Conservation (phyloP, 1,140 invertebrate species). For the Ephestia elutella region DNA sequence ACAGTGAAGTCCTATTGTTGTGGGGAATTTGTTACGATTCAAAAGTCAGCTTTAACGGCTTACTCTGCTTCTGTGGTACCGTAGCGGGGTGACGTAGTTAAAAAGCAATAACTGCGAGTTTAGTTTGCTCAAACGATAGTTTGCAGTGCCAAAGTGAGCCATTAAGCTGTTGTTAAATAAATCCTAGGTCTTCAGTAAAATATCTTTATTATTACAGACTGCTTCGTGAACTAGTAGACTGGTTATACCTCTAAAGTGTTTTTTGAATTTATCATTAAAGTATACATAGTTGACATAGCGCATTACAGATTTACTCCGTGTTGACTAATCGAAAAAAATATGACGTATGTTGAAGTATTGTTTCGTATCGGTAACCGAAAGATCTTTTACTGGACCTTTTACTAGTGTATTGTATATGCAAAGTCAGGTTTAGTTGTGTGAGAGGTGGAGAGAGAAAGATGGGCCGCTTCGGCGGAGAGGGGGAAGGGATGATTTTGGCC, state of each 20-base stretch:
- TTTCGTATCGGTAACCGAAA: slow-evolving; percentile 33
- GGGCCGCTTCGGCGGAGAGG: not conserved
- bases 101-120: slow-evolving; percentile 37
- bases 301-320: slow-evolving; percentile 46
- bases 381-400: slow-evolving; percentile 39
- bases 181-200: slow-evolving; percentile 59
- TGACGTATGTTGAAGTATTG: slow-evolving; percentile 38
- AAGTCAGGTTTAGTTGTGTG: not conserved
- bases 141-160: slow-evolving; percentile 69
- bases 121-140: slow-evolving; percentile 64
- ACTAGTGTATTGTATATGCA: slow-evolving; percentile 16
- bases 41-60: slow-evolving; percentile 64
- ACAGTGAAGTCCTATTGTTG: slow-evolving; percentile 21
- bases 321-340: slow-evolving; percentile 42
- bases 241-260: slow-evolving; percentile 64
- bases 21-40: slow-evolving; percentile 31
- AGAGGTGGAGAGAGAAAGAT: not conserved
- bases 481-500: slow-evolving; percentile 35
- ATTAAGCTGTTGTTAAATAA: slow-evolving; percentile 57
- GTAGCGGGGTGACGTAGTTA: slow-evolving; percentile 25
- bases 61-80: slow-evolving; percentile 61
- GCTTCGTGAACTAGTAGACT: slow-evolving; percentile 68
- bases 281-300: slow-evolving; percentile 46
- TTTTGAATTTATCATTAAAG: slow-evolving; percentile 52
- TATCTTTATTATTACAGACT: slow-evolving; percentile 66